A percentile compares a stretch with the other conserved stretches of the same genome.
Conservation (phyloP, 2,113 vertebrate genomes). For the Noctilio leporinus region DNA sequence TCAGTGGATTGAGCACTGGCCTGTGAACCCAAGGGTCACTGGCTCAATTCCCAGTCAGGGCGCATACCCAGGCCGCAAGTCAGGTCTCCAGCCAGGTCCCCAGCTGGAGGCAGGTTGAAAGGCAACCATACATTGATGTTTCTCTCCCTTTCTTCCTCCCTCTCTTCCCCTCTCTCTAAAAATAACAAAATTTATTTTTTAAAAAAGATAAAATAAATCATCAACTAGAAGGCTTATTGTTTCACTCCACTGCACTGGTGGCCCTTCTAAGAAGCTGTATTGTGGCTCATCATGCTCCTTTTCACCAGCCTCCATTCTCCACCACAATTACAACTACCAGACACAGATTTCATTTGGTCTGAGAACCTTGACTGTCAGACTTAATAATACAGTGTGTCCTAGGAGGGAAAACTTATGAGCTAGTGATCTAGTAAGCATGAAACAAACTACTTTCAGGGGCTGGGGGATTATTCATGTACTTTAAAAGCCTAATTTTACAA, state of each 20-base stretch:
- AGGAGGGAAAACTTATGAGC: neutral
- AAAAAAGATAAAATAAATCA: constrained; percentile 2
- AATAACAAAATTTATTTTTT: no score
- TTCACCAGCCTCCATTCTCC: neutral
- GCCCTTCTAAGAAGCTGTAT: neutral
- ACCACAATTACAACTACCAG: neutral
- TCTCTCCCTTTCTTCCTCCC: no score
- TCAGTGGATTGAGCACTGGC: no score
- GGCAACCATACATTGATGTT: no score
- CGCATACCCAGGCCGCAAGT: no score
- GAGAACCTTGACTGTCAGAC: neutral
- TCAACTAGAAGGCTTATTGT: neutral
- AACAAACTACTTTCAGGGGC: neutral
- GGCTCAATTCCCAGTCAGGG: no score
- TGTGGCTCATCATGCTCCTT: neutral
- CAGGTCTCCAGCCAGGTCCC: no score
- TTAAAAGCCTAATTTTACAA: constrained; percentile 21
- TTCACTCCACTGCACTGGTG: neutral
- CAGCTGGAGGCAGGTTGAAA: no score
- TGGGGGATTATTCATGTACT: neutral
- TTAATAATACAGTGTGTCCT: neutral
- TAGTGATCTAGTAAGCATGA: neutral
- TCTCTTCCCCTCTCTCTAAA: no score
- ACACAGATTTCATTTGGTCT: constrained; percentile 17
- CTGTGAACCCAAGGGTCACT: no score